Percentiles rank a stretch among this genome's conserved stretches.
phyloP scores from a whole-genome alignment of 2,888 invertebrate species.

The Caenorhabditis sinica region DNA sequence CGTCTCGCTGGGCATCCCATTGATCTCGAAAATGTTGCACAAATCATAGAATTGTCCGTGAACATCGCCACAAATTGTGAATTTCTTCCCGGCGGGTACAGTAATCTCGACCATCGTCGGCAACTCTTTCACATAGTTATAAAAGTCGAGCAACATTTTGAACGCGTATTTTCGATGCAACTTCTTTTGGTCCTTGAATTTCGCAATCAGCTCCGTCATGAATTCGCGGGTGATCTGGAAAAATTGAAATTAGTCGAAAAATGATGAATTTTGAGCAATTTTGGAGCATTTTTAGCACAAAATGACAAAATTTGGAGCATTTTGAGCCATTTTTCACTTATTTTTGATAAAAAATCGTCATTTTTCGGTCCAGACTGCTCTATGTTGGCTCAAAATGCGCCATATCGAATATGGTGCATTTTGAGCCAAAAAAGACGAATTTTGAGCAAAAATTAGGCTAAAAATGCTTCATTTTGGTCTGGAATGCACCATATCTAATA shows the following conservation, averaged over 20 bases:
- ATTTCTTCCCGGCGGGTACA: slow-evolving; percentile 87
- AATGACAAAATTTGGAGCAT: background rate
- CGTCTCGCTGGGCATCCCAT: slow-evolving; percentile 94
- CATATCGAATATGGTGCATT: no score
- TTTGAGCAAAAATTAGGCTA: no score
- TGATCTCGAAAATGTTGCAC: slow-evolving; percentile 96
- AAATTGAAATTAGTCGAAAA: background rate
- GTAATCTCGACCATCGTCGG: slow-evolving; percentile 93
- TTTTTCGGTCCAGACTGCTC: no score
- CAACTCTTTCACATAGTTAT: slow-evolving; percentile 88
- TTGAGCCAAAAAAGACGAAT: no score
- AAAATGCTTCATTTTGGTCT: no score
- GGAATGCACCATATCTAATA: background rate
- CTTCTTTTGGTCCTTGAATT: slow-evolving; percentile 93
- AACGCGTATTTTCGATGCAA: slow-evolving; percentile 97
- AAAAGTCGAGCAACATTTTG: slow-evolving; percentile 95
- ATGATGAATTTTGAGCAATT: background rate
- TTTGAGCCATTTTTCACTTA: background rate
- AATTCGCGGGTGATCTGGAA: slow-evolving; percentile 90
- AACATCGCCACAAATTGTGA: slow-evolving; percentile 98
- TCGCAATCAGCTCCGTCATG: slow-evolving; percentile 92
- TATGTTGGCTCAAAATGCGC: no score
- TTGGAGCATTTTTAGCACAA: background rate
- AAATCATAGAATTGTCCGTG: slow-evolving; percentile 99
- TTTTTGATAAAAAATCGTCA: no score